A percentile compares a stretch with the other conserved stretches of the same genome.
Conservation (phyloP, 2,888 invertebrate species). For the Halictus quadricinctus region DNA sequence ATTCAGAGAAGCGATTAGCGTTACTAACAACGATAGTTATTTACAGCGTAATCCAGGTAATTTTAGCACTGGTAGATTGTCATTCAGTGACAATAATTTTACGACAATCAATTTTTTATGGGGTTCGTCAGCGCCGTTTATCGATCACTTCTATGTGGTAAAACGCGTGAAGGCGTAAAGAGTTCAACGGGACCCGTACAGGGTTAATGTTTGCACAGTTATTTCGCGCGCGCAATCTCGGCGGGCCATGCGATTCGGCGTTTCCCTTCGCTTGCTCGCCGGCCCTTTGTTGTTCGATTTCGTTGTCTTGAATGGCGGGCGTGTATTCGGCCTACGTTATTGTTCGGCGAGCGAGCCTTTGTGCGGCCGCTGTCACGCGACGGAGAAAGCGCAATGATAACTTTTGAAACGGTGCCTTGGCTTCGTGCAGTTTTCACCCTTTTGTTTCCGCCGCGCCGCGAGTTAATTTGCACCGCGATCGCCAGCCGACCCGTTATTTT, state of each 20-base stretch:
- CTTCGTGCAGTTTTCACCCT: background rate
- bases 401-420: conserved; percentile 16
- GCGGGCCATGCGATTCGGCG: background rate
- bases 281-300: background rate
- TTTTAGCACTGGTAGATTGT: no score
- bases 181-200: background rate
- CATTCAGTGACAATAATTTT: background rate
- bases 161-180: background rate
- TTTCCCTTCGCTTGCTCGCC: background rate
- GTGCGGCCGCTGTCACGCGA: conserved; percentile 21
- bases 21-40: no score
- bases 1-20: no score
- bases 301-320: background rate
- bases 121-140: background rate
- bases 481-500: background rate
- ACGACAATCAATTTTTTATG: background rate
- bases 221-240: background rate
- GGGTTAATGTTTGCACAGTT: background rate
- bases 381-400: conserved; percentile 39
- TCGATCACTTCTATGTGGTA: background rate
- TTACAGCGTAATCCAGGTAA: no score
- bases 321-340: background rate
- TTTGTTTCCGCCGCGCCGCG: background rate
- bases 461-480: background rate
- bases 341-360: background rate